Percentiles rank a stretch among this genome's conserved stretches.
phyloP scores from a whole-genome alignment of 1,140 invertebrate genomes.

The Bombus affinis region DNA sequence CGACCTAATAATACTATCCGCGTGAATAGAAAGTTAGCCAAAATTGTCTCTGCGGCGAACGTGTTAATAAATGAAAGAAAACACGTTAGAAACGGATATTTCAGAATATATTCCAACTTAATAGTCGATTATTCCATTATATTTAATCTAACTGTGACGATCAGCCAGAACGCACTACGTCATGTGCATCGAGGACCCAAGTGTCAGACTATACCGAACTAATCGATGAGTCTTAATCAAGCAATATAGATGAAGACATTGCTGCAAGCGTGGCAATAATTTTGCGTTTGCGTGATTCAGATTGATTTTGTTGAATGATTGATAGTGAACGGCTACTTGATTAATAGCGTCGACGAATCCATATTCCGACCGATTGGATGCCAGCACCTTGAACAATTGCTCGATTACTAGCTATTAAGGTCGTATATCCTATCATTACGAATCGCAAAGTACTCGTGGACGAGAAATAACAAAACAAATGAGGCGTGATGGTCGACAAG shows the following conservation, averaged over 20 bases:
- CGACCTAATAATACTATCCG: no score
- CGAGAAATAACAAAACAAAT: not conserved
- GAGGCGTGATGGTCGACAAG: not conserved
- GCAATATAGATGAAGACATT: not conserved
- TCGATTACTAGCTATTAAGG: not conserved
- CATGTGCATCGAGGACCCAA: not conserved
- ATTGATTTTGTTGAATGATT: conserved; percentile 20
- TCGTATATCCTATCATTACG: not conserved
- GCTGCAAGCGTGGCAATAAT: not conserved
- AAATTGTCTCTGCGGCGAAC: no score
- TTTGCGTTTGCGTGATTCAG: not conserved
- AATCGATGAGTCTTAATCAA: not conserved
- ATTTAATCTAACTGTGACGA: not conserved
- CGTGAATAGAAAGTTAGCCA: no score
- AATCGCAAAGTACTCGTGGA: not conserved
- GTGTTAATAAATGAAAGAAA: not conserved
- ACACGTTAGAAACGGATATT: not conserved
- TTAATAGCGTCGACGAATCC: not conserved
- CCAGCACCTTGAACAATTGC: not conserved
- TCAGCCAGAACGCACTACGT: no score
- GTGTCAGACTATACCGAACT: not conserved
- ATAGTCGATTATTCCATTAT: not conserved
- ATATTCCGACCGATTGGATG: not conserved
- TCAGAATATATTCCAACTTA: not conserved
- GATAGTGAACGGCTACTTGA: not conserved